phyloP scores from a whole-genome alignment of 2,797 vertebrate species.

The Sebastes nivosus region DNA sequence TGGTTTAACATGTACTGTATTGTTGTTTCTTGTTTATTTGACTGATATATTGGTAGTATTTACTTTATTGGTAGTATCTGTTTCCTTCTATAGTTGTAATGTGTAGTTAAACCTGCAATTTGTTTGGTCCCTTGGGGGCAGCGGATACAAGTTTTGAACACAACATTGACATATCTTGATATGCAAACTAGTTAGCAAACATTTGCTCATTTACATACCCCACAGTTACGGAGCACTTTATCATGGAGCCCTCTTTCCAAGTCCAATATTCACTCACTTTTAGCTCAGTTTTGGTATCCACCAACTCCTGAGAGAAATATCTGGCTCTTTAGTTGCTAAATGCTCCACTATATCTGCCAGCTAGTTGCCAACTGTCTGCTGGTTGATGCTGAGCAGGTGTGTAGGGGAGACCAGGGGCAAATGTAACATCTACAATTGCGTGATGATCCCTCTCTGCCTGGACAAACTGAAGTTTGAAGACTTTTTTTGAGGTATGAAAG shows the following conservation, averaged over 20 bases:
- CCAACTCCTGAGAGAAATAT: background rate
- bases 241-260: background rate
- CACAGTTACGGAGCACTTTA: background rate
- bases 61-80: background rate
- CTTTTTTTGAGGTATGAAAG: no score
- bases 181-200: background rate
- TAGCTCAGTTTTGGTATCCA: background rate
- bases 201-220: background rate
- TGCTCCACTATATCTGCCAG: background rate
- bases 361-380: background rate
- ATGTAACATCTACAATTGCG: no score
- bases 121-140: background rate
- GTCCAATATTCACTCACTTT: background rate
- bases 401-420: background rate
- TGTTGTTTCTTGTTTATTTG: background rate
- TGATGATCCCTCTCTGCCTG: no score
- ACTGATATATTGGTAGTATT: background rate
- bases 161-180: background rate
- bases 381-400: background rate
- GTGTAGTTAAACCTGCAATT: background rate
- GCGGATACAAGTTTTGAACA: background rate
- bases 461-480: no score
- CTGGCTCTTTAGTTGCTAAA: background rate
- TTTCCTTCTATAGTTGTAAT: background rate
- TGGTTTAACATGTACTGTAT: background rate